A percentile compares a stretch with the other conserved stretches of the same genome.
Evolutionary conservation across 2,888 invertebrate species (phyloP).

Genomic region (Papilio gigon): DNA sequence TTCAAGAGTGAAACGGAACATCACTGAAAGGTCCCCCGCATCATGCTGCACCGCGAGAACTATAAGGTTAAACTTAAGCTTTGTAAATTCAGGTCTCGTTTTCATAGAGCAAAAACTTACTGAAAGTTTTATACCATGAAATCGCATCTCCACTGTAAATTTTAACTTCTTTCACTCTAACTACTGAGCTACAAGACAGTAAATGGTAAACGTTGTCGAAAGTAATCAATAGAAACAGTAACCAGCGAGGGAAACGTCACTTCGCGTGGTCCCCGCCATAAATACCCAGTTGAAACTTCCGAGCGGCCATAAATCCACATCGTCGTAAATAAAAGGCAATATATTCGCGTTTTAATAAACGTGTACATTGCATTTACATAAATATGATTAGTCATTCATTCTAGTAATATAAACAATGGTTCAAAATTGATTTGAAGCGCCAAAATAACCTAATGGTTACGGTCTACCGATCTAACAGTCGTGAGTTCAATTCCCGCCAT

Average conservation of each 20-base stretch:
- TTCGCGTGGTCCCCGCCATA: conserved; percentile 50
- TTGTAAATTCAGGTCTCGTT: too few relatives aligned
- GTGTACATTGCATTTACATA: neutral
- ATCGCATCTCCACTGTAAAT: neutral
- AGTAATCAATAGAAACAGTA: conserved; percentile 26
- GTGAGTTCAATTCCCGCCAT: too few relatives aligned
- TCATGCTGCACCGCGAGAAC: too few relatives aligned
- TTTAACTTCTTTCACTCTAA: neutral
- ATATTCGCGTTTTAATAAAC: conserved; percentile 25
- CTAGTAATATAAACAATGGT: too few relatives aligned
- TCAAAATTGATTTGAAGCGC: too few relatives aligned
- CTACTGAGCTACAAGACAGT: neutral
- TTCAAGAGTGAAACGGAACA: too few relatives aligned
- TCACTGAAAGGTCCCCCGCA: too few relatives aligned
- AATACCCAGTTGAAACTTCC: conserved; percentile 51
- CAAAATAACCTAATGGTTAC: too few relatives aligned
- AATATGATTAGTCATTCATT: neutral
- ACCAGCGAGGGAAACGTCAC: conserved; percentile 41
- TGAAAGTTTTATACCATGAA: neutral
- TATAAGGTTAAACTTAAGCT: too few relatives aligned
- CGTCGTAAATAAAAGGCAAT: conserved; percentile 47
- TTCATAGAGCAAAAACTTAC: neutral
- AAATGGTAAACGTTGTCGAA: conserved; percentile 7
- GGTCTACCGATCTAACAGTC: too few relatives aligned
- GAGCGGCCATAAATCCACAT: conserved; percentile 50